Evolutionary conservation across 2,888 invertebrate species (phyloP).

Genomic region (Caenorhabditis wallacei): DNA sequence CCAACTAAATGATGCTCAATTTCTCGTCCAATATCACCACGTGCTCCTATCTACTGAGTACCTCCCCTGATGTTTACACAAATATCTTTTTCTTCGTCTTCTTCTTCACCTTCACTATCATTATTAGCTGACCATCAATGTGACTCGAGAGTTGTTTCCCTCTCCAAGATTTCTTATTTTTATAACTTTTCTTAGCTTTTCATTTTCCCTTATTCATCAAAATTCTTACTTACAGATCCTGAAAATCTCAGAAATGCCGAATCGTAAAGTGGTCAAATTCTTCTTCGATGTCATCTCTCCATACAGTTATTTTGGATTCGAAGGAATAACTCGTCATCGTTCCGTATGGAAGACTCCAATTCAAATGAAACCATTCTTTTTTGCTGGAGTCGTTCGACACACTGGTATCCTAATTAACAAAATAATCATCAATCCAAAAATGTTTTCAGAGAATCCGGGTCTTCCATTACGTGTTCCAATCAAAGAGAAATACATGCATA

Average conservation of each 20-base stretch:
- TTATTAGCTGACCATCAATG: slow-evolving; percentile 40
- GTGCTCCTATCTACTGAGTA: slow-evolving; percentile 23
- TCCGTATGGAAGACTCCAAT: slow-evolving; percentile 56
- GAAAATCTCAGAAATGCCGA: slow-evolving; percentile 39
- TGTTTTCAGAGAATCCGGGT: slow-evolving; percentile 46
- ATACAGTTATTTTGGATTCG: slow-evolving; percentile 65
- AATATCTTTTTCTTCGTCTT: slow-evolving; percentile 32
- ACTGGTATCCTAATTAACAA: slow-evolving; percentile 9
- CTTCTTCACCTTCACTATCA: slow-evolving; percentile 16
- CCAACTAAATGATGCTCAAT: slow-evolving; percentile 24
- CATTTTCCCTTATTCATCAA: not conserved
- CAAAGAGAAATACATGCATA: slow-evolving; percentile 61
- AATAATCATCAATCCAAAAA: too few relatives aligned
- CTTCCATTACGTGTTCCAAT: slow-evolving; percentile 47
- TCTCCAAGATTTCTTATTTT: slow-evolving; percentile 1
- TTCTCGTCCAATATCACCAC: slow-evolving; percentile 26
- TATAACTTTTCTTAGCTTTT: not conserved
- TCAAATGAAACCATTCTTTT: slow-evolving; percentile 58
- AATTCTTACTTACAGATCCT: too few relatives aligned
- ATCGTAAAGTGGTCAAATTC: slow-evolving; percentile 53
- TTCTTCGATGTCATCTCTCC: slow-evolving; percentile 65
- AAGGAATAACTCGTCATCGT: slow-evolving; percentile 58
- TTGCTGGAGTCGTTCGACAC: slow-evolving; percentile 36
- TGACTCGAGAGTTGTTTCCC: not conserved
- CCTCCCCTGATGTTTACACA: slow-evolving; percentile 48